Evolutionary conservation across 2,113 vertebrate genomes (phyloP), one percentile per base, ranked within the genome.

Genomic region (Cryptotis parvus): DNA sequence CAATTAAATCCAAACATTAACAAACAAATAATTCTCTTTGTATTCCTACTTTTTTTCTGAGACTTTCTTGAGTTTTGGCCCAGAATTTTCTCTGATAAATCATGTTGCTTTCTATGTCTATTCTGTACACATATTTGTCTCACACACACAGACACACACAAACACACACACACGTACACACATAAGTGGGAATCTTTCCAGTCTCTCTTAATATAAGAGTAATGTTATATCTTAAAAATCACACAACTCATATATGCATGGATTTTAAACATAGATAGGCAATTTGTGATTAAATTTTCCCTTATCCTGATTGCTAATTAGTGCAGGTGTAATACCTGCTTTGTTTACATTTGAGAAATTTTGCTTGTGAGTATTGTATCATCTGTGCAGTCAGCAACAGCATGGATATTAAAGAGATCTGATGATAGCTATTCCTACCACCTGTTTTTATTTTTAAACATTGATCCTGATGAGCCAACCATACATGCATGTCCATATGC

Each of bases 251-350:
- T 76, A 75, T 70, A 35, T 87, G 15, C 41, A 58, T 65, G 78
- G 58, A 27, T 91, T 94, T 94, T 6, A 94, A n/a, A 84, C 84
- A 79, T 91, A 96, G 91, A 86, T 96, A 94, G 83, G 49, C 74
- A 43, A 65, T 95, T 76, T 75, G 26, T 63, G 78, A 86, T 81
- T 78, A 93, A 84, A 45, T 70, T 84, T 76, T 93, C 91, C 55
- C 78, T 84, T 58, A 39, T 86, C 84, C 35, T 93, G 94, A 87
- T 94, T 95, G 94, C 75, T 96, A 94, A 96, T 97, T 94, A 70
- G 4, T 24, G 22, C 10, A 86, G 55, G 74, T 95, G 94, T 61
- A 24, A 96, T 78, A 80, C 76, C 94, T 91, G 87, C 83, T 97
- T 97, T 96, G 84, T 96, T 97, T 94, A 74, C 76, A 39, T 87